Evolutionary conservation across 2,113 vertebrate species (phyloP), one percentile per base, ranked within the genome.

Genomic region (Patagioenas fasciata): DNA sequence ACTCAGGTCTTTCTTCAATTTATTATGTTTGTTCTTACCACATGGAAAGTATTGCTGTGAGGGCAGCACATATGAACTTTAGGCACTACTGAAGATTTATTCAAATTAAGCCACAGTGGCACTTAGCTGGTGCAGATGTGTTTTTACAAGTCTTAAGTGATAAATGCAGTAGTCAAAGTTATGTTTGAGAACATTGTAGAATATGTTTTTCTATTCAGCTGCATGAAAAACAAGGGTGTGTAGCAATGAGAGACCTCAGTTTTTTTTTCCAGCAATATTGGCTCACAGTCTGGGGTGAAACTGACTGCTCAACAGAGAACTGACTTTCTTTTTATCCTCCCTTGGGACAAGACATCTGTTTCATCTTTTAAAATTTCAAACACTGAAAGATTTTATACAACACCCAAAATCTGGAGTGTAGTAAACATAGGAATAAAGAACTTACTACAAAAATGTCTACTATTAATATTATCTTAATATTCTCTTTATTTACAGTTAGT

Each of bases 201-300:
- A 31, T 19, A 26, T 28, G 12, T 34, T 26, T 88, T 89, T 78
- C 70, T 85, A 16, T n/a, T 44, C 10, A 62, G 16, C 14, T 72
- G 47, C 47, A 73, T 53, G 38, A 79, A 60, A 80, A 34, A 6
- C 4, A 74, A 51, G 11, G 5, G 19, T 24, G 5, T 40, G 14
- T 31, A 70, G 8, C 44, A 80, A 23, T 50, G 42, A 57, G 18
- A 40, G 14, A 64, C 11, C 2, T 0, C 6, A 64, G 18, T 0
- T 18, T 47, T 26, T 70, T 65, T 77, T 69, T 40, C 38, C 38
- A 29, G 11, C 7, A 36, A 15, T 40, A 38, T 50, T 50, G 13
- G 21, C 14, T 89, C 25, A 73, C 3, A 36, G 5, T 13, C 2
- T 20, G 38, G 13, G 5, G 24, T 79, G 16, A 10, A 86, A 62